Percentiles rank a stretch among this genome's conserved stretches.
Conservation (phyloP, 2,888 invertebrate genomes). For the Eristalinus sepulchralis region DNA sequence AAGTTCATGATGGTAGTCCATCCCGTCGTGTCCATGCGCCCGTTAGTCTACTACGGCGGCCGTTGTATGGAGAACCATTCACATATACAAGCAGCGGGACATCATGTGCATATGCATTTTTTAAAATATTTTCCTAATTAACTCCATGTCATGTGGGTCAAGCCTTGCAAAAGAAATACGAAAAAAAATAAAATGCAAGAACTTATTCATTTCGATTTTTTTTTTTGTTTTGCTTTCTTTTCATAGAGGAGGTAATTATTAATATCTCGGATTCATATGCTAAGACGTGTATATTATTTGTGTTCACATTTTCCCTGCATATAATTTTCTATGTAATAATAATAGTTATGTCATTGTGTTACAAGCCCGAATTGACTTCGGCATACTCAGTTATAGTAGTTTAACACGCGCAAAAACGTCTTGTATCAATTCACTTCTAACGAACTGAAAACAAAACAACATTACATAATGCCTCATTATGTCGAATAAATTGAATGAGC, state of each 20-base stretch:
- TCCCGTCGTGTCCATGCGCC: background rate
- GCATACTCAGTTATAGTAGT: background rate
- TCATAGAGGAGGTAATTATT: constrained; percentile 52
- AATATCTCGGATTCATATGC: constrained; percentile 40
- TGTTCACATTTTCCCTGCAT: constrained; percentile 2
- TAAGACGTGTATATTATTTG: background rate
- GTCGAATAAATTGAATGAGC: constrained; percentile 6
- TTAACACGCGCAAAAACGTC: background rate
- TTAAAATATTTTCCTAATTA: constrained; percentile 65
- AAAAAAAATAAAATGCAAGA: constrained; percentile 31
- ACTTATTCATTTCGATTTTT: constrained; percentile 29
- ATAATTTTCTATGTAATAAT: background rate
- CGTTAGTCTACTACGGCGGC: constrained; percentile 26
- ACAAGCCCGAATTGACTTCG: background rate
- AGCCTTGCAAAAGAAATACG: constrained; percentile 60
- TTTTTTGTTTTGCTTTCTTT: constrained; percentile 22
- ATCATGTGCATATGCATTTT: constrained; percentile 53
- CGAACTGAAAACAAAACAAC: background rate
- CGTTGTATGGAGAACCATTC: constrained; percentile 51
- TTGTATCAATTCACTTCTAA: constrained; percentile 15
- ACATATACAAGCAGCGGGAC: constrained; percentile 26
- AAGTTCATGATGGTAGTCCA: constrained; percentile 35
- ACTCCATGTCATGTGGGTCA: constrained; percentile 60
- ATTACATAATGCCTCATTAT: constrained; percentile 19
- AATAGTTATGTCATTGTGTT: background rate